A percentile compares a stretch with the other conserved stretches of the same genome.
These are phyloP conservation scores for Drosophila paranaensis DNA, from an alignment of 2,888 invertebrate species.

Conservation along the genomic window DNA sequence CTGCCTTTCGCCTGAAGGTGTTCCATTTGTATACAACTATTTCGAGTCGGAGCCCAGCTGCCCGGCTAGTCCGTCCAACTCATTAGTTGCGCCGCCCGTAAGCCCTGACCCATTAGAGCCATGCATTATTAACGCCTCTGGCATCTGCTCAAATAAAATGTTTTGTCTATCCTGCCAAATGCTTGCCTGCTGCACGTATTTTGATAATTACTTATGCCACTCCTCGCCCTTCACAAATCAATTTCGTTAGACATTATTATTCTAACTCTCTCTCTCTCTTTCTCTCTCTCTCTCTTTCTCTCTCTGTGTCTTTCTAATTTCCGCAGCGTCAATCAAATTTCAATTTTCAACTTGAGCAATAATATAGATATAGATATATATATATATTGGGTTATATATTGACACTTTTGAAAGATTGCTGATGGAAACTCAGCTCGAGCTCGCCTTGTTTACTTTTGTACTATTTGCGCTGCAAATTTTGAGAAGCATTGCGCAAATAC, in stretches of 20 bases:
- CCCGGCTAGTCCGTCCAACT: constrained; percentile 35
- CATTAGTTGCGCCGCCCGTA: constrained; percentile 63
- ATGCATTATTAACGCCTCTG: constrained; percentile 67
- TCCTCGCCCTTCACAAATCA: constrained; percentile 40
- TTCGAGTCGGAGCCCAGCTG: constrained; percentile 18
- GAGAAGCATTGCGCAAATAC: constrained; percentile 58
- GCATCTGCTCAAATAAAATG: constrained; percentile 14
- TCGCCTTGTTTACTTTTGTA: constrained; percentile 12
- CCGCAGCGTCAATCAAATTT: constrained; percentile 37
- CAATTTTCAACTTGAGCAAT: constrained; percentile 18
- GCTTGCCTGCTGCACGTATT: constrained; percentile 33
- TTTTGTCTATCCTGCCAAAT: constrained; percentile 41
- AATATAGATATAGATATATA: background rate
- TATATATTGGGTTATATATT: constrained; percentile 31
- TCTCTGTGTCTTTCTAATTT: constrained; percentile 5
- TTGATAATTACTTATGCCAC: constrained; percentile 50
- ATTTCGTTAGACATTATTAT: constrained; percentile 39
- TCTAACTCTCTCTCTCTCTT: background rate
- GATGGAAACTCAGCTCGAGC: constrained; percentile 17
- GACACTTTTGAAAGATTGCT: constrained; percentile 50
- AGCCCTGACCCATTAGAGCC: constrained; percentile 59
- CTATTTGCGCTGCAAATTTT: constrained; percentile 50
- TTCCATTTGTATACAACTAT: constrained; percentile 56
- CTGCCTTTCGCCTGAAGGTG: constrained; percentile 46
- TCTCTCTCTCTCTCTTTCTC: too few relatives aligned